Conservation (phyloP, 2,113 vertebrate genomes). For the Galbula dea region DNA sequence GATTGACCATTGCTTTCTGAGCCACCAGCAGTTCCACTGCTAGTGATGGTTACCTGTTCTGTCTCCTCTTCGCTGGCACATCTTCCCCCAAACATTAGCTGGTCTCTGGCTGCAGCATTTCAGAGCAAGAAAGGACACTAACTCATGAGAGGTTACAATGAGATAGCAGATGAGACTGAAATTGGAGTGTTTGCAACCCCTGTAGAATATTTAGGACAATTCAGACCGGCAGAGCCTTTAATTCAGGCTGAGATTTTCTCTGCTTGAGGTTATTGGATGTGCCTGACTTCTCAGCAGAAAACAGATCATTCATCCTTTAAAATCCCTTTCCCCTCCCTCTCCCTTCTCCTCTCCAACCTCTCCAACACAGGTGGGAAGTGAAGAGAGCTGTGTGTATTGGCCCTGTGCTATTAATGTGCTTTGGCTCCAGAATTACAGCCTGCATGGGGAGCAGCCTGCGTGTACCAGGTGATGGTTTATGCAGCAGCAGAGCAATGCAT, state of each 20-base stretch:
- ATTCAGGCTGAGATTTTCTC: slow-evolving; percentile 54
- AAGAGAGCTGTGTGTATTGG: not conserved
- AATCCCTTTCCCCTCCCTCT: not conserved
- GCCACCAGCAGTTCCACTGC: fast-evolving
- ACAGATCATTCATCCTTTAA: slow-evolving; percentile 23
- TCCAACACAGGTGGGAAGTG: not conserved
- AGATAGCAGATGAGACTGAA: slow-evolving; percentile 5
- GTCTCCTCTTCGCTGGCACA: not conserved
- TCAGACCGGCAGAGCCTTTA: slow-evolving; percentile 49
- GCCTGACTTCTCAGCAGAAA: slow-evolving; percentile 44
- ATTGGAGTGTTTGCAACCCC: not conserved
- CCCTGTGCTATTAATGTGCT: not conserved
- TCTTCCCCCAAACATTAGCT: not conserved
- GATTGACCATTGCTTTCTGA: not conserved
- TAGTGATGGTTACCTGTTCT: not conserved
- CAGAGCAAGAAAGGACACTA: slow-evolving; percentile 30
- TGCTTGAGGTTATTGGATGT: slow-evolving; percentile 51
- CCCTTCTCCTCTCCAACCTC: not conserved
- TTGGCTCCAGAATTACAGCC: not conserved
- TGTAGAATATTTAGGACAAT: slow-evolving; percentile 11
- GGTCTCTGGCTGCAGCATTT: not conserved
- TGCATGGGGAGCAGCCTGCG: not conserved
- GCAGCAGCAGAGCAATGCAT: not conserved
- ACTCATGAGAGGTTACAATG: not conserved
- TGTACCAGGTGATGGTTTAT: not conserved